Conservation (phyloP, 2,113 vertebrate species). For the Neotoma lepida region DNA sequence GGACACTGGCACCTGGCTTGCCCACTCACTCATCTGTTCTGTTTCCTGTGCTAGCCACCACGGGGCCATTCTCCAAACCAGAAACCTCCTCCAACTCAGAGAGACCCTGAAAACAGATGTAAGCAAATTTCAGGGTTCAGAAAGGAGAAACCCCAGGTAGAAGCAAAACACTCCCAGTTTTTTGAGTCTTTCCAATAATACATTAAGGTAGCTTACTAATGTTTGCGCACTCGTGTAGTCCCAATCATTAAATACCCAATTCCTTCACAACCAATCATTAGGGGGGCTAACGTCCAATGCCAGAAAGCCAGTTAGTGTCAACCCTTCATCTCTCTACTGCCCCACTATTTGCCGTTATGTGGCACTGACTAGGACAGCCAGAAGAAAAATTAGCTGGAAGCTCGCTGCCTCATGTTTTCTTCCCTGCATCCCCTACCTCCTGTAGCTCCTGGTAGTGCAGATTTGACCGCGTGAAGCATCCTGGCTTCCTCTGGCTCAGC, state of each 20-base stretch:
- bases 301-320: conserved; percentile 36
- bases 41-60: not conserved
- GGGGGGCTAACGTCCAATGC: not conserved
- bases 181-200: not conserved
- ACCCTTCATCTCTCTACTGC: not conserved
- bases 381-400: not conserved
- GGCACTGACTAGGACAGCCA: not conserved
- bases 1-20: not conserved
- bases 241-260: not conserved
- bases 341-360: not conserved
- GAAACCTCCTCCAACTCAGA: conserved; percentile 72
- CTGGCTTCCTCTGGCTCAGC: conserved; percentile 75
- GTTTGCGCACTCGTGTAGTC: not conserved
- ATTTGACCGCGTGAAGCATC: conserved; percentile 70
- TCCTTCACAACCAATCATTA: conserved; percentile 1
- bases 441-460: conserved; percentile 72
- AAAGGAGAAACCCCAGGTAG: not conserved
- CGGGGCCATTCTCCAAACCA: conserved; percentile 43
- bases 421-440: conserved; percentile 55
- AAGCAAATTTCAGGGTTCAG: not conserved
- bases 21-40: conserved; percentile 35
- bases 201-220: conserved; percentile 12
- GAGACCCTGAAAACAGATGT: conserved; percentile 65
- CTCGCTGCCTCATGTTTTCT: not conserved
- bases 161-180: not conserved